These are phyloP conservation scores for Toxostoma redivivum DNA, from an alignment of 2,113 vertebrate genomes.

Conservation along the genomic window DNA sequence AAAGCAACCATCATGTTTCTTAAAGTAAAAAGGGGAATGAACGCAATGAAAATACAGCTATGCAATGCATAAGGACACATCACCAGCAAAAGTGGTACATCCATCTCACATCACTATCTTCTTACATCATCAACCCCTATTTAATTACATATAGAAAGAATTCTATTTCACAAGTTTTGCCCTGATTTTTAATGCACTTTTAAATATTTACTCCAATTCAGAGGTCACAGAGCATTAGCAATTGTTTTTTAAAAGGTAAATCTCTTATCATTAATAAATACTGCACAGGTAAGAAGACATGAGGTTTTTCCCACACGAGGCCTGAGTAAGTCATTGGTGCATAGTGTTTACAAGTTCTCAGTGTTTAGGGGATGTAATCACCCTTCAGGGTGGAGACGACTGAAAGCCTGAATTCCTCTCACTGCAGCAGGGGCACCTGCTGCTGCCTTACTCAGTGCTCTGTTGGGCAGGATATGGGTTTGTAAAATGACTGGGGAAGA, in stretches of 20 bases:
- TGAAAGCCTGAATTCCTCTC: neutral
- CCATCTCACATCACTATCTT: neutral
- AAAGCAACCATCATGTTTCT: neutral
- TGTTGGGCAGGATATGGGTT: neutral
- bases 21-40: neutral
- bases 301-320: neutral
- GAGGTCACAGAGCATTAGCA: neutral
- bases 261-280: neutral
- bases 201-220: neutral
- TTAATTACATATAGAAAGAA: neutral
- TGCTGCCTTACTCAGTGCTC: neutral
- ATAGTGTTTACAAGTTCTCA: neutral
- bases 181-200: neutral
- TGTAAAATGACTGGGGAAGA: neutral
- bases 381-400: neutral
- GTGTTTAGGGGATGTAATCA: neutral
- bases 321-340: neutral
- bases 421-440: neutral
- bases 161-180: neutral
- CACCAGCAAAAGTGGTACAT: neutral
- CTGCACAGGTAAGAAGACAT: neutral
- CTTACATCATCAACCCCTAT: neutral
- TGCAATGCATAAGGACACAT: neutral
- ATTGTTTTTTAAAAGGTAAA: neutral
- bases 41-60: neutral